phyloP scores from a whole-genome alignment of 2,797 vertebrate species.

The Xenopus petersii region DNA sequence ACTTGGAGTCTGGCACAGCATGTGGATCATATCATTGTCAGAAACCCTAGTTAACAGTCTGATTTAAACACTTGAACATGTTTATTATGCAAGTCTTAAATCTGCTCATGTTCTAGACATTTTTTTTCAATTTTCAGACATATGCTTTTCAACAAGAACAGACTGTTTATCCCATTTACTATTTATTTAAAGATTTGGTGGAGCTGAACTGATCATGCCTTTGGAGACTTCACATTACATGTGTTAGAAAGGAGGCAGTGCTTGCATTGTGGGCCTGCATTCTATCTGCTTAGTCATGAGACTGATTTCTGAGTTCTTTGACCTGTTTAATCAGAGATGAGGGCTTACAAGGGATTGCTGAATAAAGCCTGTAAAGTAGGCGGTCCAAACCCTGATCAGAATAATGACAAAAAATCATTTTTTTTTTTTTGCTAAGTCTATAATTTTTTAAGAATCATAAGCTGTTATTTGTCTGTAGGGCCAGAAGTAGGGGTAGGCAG shows the following conservation, averaged over 20 bases:
- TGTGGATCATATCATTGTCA: conserved; percentile 12
- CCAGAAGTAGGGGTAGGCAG: too few species aligned
- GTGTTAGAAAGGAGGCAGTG: background rate
- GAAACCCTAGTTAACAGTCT: conserved; percentile 54
- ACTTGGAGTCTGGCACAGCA: background rate
- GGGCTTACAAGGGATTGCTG: too few species aligned
- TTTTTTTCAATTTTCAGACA: background rate
- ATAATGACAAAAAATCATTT: too few species aligned
- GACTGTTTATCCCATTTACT: conserved; percentile 9
- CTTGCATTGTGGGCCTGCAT: background rate
- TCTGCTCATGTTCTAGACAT: conserved; percentile 9
- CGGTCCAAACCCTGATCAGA: too few species aligned
- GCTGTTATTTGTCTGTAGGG: too few species aligned
- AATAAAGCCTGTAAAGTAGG: too few species aligned
- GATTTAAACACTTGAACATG: conserved; percentile 61
- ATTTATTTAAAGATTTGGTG: conserved; percentile 12
- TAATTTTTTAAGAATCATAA: too few species aligned
- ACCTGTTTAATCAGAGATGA: background rate
- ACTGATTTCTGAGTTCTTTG: background rate
- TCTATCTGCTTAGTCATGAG: background rate
- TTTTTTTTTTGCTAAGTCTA: too few species aligned
- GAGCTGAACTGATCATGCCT: background rate
- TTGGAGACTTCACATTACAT: background rate
- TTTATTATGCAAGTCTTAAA: conserved; percentile 49
- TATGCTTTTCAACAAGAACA: conserved; percentile 1